A percentile compares a stretch with the other conserved stretches of the same genome.
Conservation (phyloP, 2,113 vertebrate species). For the pig (Sus scrofa) region T2T-Sscrofa CM000819.6:106166501-106167000, state of each 20-base stretch:
- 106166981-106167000: not conserved
- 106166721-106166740: not conserved
- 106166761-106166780: not conserved
- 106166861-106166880: not conserved
- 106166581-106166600: not conserved
- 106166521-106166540: not conserved
- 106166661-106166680: not conserved
- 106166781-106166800: not conserved
- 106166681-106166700: not conserved
- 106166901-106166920: not conserved
- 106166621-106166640: not conserved
- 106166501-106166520: not conserved
- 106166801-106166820: not conserved
- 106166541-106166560: not conserved
- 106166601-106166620: not conserved
- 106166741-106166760: not conserved
- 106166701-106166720: not conserved
- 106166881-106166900: not conserved
- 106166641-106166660: not conserved
- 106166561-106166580: not conserved
- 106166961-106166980: not conserved
- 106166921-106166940: not conserved
- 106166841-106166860: not conserved
- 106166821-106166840: not conserved
- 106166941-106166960: not conserved